Percentiles rank a stretch among this genome's conserved stretches.
These are phyloP conservation scores for Oophaga sylvatica DNA, from an alignment of 2,797 vertebrate genomes.

Conservation along the genomic window DNA sequence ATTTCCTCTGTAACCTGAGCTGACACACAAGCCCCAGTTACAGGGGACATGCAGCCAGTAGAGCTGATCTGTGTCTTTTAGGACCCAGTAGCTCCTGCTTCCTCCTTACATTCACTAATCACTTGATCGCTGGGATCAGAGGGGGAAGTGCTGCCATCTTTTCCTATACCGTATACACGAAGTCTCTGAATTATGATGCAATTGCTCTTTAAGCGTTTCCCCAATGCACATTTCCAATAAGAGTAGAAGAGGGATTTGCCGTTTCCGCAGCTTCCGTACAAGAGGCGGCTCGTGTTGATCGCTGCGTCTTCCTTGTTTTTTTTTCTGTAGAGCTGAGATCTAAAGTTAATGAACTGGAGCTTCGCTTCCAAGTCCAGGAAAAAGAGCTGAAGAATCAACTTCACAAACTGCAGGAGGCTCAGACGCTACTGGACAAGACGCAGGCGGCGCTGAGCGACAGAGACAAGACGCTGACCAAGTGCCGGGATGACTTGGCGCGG, in stretches of 20 bases:
- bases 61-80: too few species aligned
- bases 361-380: constrained; percentile 80
- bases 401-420: constrained; percentile 80
- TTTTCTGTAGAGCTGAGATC: constrained; percentile 77
- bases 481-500: constrained; percentile 81
- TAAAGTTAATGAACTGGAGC: constrained; percentile 74
- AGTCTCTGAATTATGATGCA: too few species aligned
- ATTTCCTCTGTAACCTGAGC: too few species aligned
- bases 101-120: too few species aligned
- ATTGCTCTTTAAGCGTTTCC: too few species aligned
- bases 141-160: too few species aligned
- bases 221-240: too few species aligned
- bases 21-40: too few species aligned
- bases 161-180: too few species aligned
- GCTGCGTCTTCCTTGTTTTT: constrained; percentile 41
- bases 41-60: too few species aligned
- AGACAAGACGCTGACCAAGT: constrained; percentile 80
- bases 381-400: constrained; percentile 78
- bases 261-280: background rate
- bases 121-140: too few species aligned
- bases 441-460: constrained; percentile 81
- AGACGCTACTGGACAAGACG: constrained; percentile 79
- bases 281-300: background rate
- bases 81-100: too few species aligned
- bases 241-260: background rate